Percentiles rank a stretch among this genome's conserved stretches.
These are phyloP conservation scores for Elysia crispata DNA, from an alignment of 2,888 invertebrate genomes.

Conservation along the genomic window DNA sequence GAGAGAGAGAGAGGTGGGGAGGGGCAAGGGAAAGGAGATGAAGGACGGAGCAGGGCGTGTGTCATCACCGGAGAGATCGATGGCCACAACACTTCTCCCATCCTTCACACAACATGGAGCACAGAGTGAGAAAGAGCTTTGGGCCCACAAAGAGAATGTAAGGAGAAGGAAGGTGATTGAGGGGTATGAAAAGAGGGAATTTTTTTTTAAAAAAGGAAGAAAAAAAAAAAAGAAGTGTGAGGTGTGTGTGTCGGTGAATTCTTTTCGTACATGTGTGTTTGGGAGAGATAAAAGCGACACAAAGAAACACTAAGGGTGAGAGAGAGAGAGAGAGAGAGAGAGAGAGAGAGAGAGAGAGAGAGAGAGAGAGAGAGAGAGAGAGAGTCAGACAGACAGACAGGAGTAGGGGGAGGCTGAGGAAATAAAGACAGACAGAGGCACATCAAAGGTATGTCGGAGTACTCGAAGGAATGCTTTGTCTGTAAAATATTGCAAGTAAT, in stretches of 20 bases:
- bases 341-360: neutral
- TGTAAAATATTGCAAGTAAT: no score
- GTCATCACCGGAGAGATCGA: neutral
- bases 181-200: no score
- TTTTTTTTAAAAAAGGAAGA: no score
- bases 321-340: neutral
- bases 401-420: neutral
- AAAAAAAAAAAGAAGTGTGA: neutral
- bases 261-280: neutral
- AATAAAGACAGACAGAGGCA: neutral
- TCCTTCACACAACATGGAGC: no score
- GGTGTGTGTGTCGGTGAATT: neutral
- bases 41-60: neutral
- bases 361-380: slow-evolving; percentile 25
- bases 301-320: neutral
- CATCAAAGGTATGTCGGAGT: no score
- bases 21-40: neutral
- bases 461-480: no score
- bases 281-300: neutral
- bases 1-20: slow-evolving; percentile 4
- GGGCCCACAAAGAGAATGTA: no score
- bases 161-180: no score
- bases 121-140: no score
- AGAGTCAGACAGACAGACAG: neutral
- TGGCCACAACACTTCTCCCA: neutral